Base-by-base conservation (phyloP, 2,113 vertebrate species). In the Spea multiplicata region DNA sequence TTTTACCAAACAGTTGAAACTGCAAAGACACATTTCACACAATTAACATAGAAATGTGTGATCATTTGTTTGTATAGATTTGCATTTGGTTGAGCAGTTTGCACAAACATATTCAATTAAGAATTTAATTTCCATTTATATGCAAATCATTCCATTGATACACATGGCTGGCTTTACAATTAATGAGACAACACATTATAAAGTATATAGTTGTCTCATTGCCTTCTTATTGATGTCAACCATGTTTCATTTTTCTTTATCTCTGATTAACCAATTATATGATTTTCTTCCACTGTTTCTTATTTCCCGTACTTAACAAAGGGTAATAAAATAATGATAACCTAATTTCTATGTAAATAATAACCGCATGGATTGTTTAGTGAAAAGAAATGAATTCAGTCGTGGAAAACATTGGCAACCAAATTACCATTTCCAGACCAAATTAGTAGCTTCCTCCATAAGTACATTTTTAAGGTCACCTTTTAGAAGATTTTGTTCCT, bases 231-330 rank as follows among this genome's bases (percentile, higher is more conserved):
- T 77, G 4, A 10, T 30, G 57, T 47, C 47, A 52, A 76, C 45
- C 16, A 44, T 6, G 45, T 44, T 44, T 9, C 5, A 3, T 14
- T 44, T 12, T 5, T 50, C 9, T 46, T 49, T 62, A 44, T 72
- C 66, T 78, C 44, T 66, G 57, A 72, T 72, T 72, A 72, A 78
- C 68, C 68, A 71, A 46, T 78, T 72, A 49, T 65, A 71, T 71
- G 10, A 50, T 71, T 78, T 44, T 52, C 16, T 52, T 62, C 48
- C 47, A 74, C 5, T 13, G 46, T 46, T 74, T 55, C 55, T 17
- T 44, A 10, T 73, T 49, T 46, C n/a, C n/a, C 45, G 53, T 46
- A 47, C 61, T 46, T 73, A 48, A 8, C 30, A 30, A 30, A 30
- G 30, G 30, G 1, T 30, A 30, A 30, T 30, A 30, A 30, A 30